These are phyloP conservation scores for Aelia acuminata DNA, from an alignment of 2,888 invertebrate species.

Conservation along the genomic window DNA sequence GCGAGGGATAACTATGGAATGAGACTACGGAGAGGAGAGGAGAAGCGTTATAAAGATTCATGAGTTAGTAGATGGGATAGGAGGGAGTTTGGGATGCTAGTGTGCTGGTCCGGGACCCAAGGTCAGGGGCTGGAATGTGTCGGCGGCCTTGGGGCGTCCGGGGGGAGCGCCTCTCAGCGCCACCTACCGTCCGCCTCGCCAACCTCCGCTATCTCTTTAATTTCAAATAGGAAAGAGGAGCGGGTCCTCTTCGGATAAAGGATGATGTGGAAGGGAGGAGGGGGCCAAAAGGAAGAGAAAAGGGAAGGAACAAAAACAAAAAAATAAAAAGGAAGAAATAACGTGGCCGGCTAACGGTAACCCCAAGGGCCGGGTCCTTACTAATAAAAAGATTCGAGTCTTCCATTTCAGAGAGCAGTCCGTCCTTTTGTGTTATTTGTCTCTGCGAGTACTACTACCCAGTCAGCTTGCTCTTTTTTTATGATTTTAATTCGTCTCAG, in stretches of 20 bases:
- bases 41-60: conserved; percentile 47
- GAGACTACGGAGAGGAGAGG: not conserved
- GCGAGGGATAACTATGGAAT: not conserved
- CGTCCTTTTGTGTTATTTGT: conserved; percentile 46
- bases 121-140: conserved; percentile 50
- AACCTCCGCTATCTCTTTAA: conserved; percentile 43
- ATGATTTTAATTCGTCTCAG: not conserved
- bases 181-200: not conserved
- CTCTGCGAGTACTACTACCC: conserved; percentile 8
- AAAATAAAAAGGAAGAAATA: not conserved
- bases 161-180: not conserved
- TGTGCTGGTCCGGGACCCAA: conserved; percentile 57
- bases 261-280: too few species aligned
- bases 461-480: conserved; percentile 22
- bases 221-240: conserved; percentile 28
- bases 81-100: conserved; percentile 56
- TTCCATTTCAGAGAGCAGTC: conserved; percentile 6
- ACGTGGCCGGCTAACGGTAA: conserved; percentile 45
- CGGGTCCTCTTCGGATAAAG: not conserved
- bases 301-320: not conserved
- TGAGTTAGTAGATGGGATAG: conserved; percentile 44
- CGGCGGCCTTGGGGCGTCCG: conserved; percentile 39
- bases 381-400: conserved; percentile 53
- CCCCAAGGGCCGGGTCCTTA: not conserved
- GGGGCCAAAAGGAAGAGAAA: not conserved